A percentile compares a stretch with the other conserved stretches of the same genome.
phyloP scores from a whole-genome alignment of 2,888 invertebrate genomes.

The Venusia cambrica region DNA sequence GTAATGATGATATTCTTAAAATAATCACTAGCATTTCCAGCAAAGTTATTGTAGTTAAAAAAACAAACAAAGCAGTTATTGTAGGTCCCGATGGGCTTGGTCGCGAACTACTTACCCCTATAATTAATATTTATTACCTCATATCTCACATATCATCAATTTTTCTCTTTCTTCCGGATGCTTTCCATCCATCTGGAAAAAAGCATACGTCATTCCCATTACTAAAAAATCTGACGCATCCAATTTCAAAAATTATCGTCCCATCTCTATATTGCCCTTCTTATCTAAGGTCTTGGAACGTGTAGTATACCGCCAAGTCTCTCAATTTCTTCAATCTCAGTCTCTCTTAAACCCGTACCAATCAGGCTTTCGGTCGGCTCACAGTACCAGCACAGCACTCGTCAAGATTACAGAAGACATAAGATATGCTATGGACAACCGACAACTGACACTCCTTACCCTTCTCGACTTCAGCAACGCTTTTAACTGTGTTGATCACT shows the following conservation, averaged over 20 bases:
- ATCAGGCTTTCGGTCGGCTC: conserved; percentile 1
- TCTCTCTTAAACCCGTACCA: background rate
- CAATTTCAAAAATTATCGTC: background rate
- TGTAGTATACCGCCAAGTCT: background rate
- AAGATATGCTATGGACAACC: too few relatives aligned
- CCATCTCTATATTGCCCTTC: background rate
- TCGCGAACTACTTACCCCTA: too few relatives aligned
- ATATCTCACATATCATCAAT: too few relatives aligned
- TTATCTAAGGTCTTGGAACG: background rate
- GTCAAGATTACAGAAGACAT: too few relatives aligned
- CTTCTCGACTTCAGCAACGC: too few relatives aligned
- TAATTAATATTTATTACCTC: too few relatives aligned
- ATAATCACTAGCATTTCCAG: background rate
- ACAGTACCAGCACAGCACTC: too few relatives aligned
- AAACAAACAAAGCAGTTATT: too few relatives aligned
- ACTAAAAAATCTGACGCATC: background rate
- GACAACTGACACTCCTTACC: too few relatives aligned
- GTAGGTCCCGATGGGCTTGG: background rate
- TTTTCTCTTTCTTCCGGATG: too few relatives aligned
- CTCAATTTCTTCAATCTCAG: conserved; percentile 1
- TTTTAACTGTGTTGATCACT: too few relatives aligned
- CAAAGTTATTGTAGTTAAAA: too few relatives aligned
- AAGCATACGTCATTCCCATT: conserved; percentile 1
- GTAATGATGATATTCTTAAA: background rate
- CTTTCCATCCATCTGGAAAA: conserved; percentile 1